phyloP scores from a whole-genome alignment of 2,113 vertebrate species.

The Hippopotamus amphibius region DNA sequence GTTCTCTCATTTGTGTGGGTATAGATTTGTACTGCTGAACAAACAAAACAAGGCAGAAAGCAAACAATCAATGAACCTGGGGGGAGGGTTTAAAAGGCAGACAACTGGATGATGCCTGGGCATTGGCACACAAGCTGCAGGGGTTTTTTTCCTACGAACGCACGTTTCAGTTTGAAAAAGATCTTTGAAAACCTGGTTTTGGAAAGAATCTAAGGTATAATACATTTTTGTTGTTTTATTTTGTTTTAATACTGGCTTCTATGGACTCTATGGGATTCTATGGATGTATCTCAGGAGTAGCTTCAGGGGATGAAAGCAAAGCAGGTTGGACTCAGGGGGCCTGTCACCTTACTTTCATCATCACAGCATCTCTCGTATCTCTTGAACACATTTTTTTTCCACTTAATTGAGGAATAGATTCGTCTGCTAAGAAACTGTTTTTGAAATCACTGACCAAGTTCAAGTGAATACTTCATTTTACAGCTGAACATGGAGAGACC shows the following conservation, averaged over 20 bases:
- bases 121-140: background rate
- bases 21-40: constrained; percentile 19
- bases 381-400: background rate
- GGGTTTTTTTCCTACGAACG: background rate
- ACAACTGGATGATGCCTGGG: background rate
- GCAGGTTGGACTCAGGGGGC: background rate
- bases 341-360: background rate
- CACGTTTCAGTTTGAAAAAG: background rate
- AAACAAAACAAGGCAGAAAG: constrained; percentile 4
- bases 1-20: background rate
- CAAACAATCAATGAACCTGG: background rate
- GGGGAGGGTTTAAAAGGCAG: background rate
- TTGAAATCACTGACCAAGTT: background rate
- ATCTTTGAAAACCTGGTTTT: constrained; percentile 7
- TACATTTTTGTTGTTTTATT: background rate
- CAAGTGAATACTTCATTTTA: background rate
- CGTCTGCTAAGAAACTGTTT: background rate
- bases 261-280: background rate
- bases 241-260: background rate
- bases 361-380: background rate
- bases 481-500: background rate
- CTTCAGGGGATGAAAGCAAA: background rate
- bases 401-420: background rate
- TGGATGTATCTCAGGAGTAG: background rate
- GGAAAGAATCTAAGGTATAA: background rate